Conservation (phyloP, 2,797 vertebrate genomes). For the Pogoniulus pusillus region DNA sequence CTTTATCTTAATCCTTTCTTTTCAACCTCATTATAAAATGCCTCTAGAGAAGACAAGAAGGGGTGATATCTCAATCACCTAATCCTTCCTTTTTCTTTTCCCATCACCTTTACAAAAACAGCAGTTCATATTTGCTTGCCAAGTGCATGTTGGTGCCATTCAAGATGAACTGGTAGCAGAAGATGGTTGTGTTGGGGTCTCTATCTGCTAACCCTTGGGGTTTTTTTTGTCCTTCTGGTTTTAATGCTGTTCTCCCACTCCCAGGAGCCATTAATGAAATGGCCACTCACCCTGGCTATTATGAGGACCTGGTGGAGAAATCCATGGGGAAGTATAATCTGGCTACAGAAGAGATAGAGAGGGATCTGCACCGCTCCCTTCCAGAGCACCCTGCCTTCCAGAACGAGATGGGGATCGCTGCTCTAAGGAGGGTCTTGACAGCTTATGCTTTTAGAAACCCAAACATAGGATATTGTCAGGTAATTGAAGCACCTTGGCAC, state of each 20-base stretch:
- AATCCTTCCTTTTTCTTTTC: neutral
- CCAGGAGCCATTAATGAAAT: slow-evolving; percentile 95
- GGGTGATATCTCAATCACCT: neutral
- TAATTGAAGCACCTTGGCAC: slow-evolving; percentile 40
- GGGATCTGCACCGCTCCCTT: slow-evolving; percentile 96
- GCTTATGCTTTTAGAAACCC: slow-evolving; percentile 98
- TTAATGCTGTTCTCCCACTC: neutral
- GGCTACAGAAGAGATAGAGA: slow-evolving; percentile 97
- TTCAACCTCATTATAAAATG: neutral
- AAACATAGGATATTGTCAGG: slow-evolving; percentile 98
- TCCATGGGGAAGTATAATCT: slow-evolving; percentile 98
- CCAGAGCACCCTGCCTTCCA: slow-evolving; percentile 98
- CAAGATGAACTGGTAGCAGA: neutral
- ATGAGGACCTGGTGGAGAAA: slow-evolving; percentile 95
- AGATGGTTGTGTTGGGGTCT: neutral
- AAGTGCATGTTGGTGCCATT: neutral
- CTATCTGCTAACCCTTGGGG: neutral
- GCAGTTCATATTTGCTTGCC: neutral
- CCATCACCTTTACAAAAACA: neutral
- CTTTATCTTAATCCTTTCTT: neutral
- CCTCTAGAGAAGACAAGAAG: neutral
- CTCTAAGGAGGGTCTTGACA: slow-evolving; percentile 93
- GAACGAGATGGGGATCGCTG: slow-evolving; percentile 98
- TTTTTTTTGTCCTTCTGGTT: neutral
- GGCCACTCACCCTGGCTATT: slow-evolving; percentile 96